Conservation (phyloP, 2,888 invertebrate genomes). For the Capitulum mitella region DNA sequence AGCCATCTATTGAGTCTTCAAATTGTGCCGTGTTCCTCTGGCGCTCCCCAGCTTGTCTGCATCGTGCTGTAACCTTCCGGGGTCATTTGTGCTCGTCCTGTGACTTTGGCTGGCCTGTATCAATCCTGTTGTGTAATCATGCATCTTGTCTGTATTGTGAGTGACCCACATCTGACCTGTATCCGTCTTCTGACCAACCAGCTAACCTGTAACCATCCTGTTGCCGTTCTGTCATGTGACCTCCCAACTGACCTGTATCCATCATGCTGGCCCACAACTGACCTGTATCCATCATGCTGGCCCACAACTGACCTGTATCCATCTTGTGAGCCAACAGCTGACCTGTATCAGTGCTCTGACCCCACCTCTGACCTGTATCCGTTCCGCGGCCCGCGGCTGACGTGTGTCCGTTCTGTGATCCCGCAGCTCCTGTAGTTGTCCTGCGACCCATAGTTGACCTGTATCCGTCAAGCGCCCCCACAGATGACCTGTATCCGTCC, state of each 20-base stretch:
- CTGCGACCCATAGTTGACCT: background rate
- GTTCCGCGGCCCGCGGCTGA: background rate
- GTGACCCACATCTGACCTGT: background rate
- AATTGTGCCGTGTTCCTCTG: too few relatives aligned
- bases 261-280: background rate
- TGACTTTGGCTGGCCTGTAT: background rate
- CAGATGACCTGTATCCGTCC: background rate
- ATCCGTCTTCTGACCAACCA: background rate
- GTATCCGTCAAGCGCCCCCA: background rate
- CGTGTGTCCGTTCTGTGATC: background rate
- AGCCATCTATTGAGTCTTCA: too few relatives aligned
- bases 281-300: background rate
- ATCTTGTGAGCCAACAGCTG: background rate
- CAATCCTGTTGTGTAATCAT: background rate
- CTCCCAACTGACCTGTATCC: slow-evolving; percentile 57
- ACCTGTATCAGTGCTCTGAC: background rate
- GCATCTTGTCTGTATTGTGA: background rate
- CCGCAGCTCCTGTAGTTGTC: background rate
- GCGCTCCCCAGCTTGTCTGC: too few relatives aligned
- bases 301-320: background rate
- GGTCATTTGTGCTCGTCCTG: background rate
- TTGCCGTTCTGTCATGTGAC: background rate
- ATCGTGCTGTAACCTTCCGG: too few relatives aligned
- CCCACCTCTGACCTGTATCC: background rate
- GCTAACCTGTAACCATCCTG: background rate